Evolutionary conservation across 2,797 vertebrate genomes (phyloP).

Genomic region (Melanotaenia nigrans): DNA sequence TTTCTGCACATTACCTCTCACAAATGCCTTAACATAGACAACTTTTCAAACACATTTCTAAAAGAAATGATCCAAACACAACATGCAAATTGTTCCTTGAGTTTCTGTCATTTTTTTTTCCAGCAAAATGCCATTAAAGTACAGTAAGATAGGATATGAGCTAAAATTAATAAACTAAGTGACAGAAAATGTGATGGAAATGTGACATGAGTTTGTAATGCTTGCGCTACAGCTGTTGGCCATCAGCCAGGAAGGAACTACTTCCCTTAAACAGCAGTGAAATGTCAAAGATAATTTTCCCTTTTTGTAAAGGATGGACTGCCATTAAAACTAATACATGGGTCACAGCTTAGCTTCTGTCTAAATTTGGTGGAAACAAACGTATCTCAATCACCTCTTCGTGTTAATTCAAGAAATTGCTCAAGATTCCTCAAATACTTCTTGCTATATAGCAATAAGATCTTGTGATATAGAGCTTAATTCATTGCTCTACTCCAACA

Average conservation of each 20-base stretch:
- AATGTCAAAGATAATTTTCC: slow-evolving; percentile 54
- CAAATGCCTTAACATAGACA: no score
- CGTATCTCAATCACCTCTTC: background rate
- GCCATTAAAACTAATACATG: slow-evolving; percentile 17
- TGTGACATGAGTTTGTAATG: background rate
- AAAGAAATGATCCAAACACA: no score
- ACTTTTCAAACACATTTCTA: background rate
- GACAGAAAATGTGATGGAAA: background rate
- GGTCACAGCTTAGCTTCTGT: slow-evolving; percentile 27
- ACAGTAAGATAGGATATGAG: background rate
- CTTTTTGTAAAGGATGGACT: slow-evolving; percentile 19
- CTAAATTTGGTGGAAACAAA: slow-evolving; percentile 17
- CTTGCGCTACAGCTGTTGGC: background rate
- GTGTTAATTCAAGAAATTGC: slow-evolving; percentile 9
- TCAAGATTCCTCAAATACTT: background rate
- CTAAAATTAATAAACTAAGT: background rate
- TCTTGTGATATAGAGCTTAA: background rate
- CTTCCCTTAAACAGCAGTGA: slow-evolving; percentile 6
- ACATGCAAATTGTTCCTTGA: background rate
- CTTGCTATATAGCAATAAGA: slow-evolving; percentile 3
- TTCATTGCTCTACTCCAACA: background rate
- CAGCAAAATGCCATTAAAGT: background rate
- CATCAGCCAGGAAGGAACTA: slow-evolving; percentile 1
- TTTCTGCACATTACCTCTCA: no score
- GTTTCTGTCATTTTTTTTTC: background rate